phyloP scores from a whole-genome alignment of 2,888 invertebrate genomes.

The Galeopsomyia nigrocyanea region DNA sequence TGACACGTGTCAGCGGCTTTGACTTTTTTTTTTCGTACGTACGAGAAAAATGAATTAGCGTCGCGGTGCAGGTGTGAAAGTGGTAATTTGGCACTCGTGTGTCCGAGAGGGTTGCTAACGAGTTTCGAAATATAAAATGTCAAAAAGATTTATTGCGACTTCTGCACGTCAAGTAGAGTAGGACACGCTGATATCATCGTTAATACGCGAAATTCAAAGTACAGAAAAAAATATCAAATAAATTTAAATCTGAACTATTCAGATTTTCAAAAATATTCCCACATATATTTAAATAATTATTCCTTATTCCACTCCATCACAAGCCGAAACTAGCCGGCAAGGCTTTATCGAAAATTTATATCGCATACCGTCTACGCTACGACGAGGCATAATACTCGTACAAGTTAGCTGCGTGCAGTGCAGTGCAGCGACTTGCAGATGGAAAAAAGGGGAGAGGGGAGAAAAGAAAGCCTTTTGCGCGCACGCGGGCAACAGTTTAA shows the following conservation, averaged over 20 bases:
- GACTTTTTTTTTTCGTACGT: not conserved
- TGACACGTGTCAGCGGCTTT: constrained; percentile 11
- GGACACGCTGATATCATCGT: no score
- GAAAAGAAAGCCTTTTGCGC: constrained; percentile 27
- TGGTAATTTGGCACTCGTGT: no score
- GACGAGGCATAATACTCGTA: constrained; percentile 8
- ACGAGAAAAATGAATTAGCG: not conserved
- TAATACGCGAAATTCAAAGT: no score
- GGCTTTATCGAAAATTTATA: constrained; percentile 32
- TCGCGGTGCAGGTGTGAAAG: not conserved
- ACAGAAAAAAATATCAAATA: no score
- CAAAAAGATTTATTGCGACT: not conserved
- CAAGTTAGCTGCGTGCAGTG: not conserved
- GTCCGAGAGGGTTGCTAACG: not conserved
- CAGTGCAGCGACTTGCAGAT: not conserved
- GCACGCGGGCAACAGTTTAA: constrained; percentile 10
- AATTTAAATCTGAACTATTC: no score
- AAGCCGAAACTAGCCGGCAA: not conserved
- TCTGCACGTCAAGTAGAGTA: no score
- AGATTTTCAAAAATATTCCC: no score
- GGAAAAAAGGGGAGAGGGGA: not conserved
- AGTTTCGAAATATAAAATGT: not conserved
- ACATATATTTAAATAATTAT: not conserved
- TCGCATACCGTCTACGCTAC: not conserved
- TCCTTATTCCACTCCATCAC: not conserved